phyloP scores from a whole-genome alignment of 2,888 invertebrate genomes.

The Ochropleura plecta region DNA sequence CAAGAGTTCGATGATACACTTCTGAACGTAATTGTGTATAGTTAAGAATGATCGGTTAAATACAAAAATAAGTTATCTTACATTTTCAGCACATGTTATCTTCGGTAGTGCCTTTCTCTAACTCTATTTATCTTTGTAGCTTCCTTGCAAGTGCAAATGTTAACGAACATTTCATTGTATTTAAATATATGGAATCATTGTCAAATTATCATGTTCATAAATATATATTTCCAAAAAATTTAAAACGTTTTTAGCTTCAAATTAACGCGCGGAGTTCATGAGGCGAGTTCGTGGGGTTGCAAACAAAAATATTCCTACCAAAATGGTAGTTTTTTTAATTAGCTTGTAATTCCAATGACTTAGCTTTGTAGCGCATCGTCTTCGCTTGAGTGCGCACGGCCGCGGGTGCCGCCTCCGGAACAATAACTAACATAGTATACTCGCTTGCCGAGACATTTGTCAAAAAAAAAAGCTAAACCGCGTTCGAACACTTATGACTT shows the following conservation, averaged over 20 bases:
- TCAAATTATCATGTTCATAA: constrained; percentile 43
- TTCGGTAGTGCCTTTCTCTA: constrained; percentile 80
- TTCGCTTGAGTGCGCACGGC: constrained; percentile 70
- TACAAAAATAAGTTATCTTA: constrained; percentile 17
- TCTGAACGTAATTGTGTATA: constrained; percentile 25
- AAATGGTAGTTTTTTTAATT: constrained; percentile 63
- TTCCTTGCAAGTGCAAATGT: constrained; percentile 52
- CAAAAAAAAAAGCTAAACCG: constrained; percentile 57
- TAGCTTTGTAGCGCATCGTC: constrained; percentile 73
- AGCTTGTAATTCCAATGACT: constrained; percentile 61
- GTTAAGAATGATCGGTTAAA: constrained; percentile 28
- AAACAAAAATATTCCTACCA: constrained; percentile 59
- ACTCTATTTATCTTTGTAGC: constrained; percentile 54
- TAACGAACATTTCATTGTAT: constrained; percentile 26
- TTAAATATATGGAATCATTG: constrained; percentile 39
- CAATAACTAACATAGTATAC: constrained; percentile 81
- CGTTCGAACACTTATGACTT: constrained; percentile 66
- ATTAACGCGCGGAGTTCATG: constrained; percentile 28
- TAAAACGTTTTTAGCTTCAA: constrained; percentile 34
- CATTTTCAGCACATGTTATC: constrained; percentile 66
- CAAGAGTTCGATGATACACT: constrained; percentile 17
- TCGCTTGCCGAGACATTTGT: constrained; percentile 80
- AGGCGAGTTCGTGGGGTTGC: constrained; percentile 44
- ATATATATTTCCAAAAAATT: constrained; percentile 18
- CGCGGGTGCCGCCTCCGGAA: constrained; percentile 77